phyloP scores from a whole-genome alignment of 2,888 invertebrate genomes.

The Endomychus coccineus region DNA sequence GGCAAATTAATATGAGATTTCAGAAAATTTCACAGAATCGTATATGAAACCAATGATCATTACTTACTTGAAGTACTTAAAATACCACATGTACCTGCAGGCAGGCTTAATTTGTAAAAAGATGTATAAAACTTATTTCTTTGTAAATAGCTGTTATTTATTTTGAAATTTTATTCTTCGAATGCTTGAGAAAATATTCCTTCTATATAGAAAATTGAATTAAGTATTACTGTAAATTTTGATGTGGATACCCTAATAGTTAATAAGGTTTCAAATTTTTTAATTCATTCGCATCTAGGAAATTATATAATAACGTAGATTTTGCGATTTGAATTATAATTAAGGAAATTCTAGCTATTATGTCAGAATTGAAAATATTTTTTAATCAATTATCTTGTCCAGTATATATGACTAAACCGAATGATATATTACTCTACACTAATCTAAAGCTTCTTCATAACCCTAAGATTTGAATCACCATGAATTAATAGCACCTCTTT shows the following conservation, averaged over 20 bases:
- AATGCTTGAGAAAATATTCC: background rate
- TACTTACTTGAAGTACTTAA: too few species aligned
- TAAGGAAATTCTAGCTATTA: too few species aligned
- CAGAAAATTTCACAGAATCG: slow-evolving; percentile 6
- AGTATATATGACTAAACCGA: slow-evolving; percentile 10
- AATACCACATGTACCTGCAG: slow-evolving; percentile 34
- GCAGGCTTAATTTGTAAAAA: slow-evolving; percentile 30
- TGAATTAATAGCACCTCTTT: too few species aligned
- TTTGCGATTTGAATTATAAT: slow-evolving; percentile 24
- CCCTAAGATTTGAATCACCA: too few species aligned
- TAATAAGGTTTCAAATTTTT: too few species aligned
- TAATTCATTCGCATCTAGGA: too few species aligned
- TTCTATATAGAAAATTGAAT: background rate
- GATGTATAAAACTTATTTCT: slow-evolving; percentile 32
- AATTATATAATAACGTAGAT: slow-evolving; percentile 29
- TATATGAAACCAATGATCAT: slow-evolving; percentile 10
- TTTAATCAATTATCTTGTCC: slow-evolving; percentile 26
- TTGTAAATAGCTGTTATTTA: slow-evolving; percentile 38
- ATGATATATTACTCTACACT: too few species aligned
- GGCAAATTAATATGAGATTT: too few species aligned
- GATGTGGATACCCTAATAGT: too few species aligned
- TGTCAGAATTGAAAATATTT: too few species aligned
- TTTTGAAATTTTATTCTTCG: background rate
- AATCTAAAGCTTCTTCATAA: too few species aligned
- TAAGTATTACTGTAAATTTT: slow-evolving; percentile 11